Base-by-base conservation (phyloP, 2,113 vertebrate species). In the Plectropomus leopardus region DNA sequence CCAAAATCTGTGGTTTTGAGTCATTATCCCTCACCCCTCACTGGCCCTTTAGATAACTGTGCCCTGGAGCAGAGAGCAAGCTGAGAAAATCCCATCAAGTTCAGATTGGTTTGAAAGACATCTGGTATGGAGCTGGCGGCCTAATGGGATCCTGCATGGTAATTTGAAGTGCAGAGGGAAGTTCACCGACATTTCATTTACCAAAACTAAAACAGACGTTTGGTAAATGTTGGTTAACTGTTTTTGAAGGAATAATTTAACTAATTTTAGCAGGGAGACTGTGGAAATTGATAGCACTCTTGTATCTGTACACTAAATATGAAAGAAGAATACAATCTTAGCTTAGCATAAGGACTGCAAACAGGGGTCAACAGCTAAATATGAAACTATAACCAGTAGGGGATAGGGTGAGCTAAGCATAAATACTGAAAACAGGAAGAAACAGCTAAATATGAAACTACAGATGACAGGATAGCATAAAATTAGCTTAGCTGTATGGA, bases 71-170 rank as follows among this genome's bases (percentile, higher is more conserved):
- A 10, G 8, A 8, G 44, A 9, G 11, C 60, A 36, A 78, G 73
- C 84, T 83, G 73, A 88, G 88, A 88, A 90, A 91, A 89, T 89
- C 88, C 89, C 84, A 86, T 87, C 82, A 74, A 84, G 84, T 92
- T 90, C 73, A 89, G 69, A 90, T 69, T 71, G 72, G 79, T 78
- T 81, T 76, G 74, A 84, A 73, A 71, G 79, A 87, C 93, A 90
- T 93, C 87, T 91, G 89, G 89, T 26, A 53, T 10, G 28, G 36
- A 66, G 76, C 87, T 75, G 84, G 42, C 0, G 72, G 71, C 72
- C 11, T 68, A 75, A 88, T 68, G 59, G 21, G 36, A 59, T 72
- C 50, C 76, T 72, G 59, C 58, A 76, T 54, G 70, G 57, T 86
- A 53, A 87, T 80, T 80, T 80, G 34, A 82, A 65, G 61, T 32